These are phyloP conservation scores for Lottia gigantea DNA, from an alignment of 2,888 invertebrate genomes.

Conservation along the genomic window DNA sequence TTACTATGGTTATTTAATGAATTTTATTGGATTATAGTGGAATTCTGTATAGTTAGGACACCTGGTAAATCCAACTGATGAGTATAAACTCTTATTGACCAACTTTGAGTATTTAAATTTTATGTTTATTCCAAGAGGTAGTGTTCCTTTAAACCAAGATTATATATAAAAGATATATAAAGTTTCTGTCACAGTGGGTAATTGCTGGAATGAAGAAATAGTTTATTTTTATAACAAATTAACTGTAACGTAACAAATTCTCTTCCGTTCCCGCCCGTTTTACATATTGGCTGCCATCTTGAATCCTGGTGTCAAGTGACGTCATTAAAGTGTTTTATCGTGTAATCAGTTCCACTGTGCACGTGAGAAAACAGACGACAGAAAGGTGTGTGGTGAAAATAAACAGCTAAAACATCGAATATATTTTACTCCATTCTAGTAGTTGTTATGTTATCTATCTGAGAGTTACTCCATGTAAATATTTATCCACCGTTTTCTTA, in stretches of 20 bases:
- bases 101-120: too few species aligned
- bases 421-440: slow-evolving; percentile 16
- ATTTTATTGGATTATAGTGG: too few species aligned
- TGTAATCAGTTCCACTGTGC: not conserved
- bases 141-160: too few species aligned
- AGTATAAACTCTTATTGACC: too few species aligned
- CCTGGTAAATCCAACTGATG: too few species aligned
- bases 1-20: too few species aligned
- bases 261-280: not conserved
- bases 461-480: slow-evolving; percentile 17
- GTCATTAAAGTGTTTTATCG: slow-evolving; percentile 9
- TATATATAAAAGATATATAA: too few species aligned
- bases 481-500: slow-evolving; percentile 6
- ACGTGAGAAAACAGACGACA: slow-evolving; percentile 20
- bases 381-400: slow-evolving; percentile 20
- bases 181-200: too few species aligned
- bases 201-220: not conserved
- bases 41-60: too few species aligned
- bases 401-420: slow-evolving; percentile 13
- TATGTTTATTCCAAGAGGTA: too few species aligned
- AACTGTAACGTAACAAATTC: slow-evolving; percentile 5
- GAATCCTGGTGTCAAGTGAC: not conserved
- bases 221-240: slow-evolving; percentile 5
- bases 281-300: not conserved
- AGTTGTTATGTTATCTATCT: slow-evolving; percentile 13